These are phyloP conservation scores for Phrynocephalus forsythii DNA, from an alignment of 2,797 vertebrate genomes.

Conservation along the genomic window DNA sequence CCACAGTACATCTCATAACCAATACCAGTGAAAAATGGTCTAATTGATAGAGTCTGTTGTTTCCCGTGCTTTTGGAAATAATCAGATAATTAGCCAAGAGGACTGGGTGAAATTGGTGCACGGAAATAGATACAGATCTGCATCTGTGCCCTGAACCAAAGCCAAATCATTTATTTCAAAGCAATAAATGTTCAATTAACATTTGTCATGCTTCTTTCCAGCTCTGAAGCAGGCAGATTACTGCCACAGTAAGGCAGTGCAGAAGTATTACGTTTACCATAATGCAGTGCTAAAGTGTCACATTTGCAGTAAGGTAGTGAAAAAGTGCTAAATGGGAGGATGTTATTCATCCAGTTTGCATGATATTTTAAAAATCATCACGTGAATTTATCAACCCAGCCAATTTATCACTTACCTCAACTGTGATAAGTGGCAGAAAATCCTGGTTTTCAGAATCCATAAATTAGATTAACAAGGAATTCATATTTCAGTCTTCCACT, in stretches of 20 bases:
- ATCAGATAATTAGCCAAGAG: constrained; percentile 49
- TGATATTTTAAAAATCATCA: neutral
- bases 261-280: neutral
- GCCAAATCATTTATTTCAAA: constrained; percentile 41
- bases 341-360: neutral
- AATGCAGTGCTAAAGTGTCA: neutral
- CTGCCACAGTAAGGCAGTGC: neutral
- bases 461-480: constrained; percentile 9
- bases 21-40: constrained; percentile 68
- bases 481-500: neutral
- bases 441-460: neutral
- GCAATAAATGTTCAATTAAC: constrained; percentile 12
- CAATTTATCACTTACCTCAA: neutral
- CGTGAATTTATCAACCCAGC: neutral
- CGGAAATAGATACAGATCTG: constrained; percentile 35
- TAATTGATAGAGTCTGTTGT: constrained; percentile 52
- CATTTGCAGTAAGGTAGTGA: neutral
- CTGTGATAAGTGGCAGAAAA: neutral
- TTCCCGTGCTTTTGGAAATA: constrained; percentile 65
- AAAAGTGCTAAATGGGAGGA: constrained; percentile 31
- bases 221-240: constrained; percentile 46
- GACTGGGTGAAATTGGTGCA: constrained; percentile 47
- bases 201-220: neutral
- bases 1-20: constrained; percentile 65
- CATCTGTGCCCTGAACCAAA: constrained; percentile 62